Conservation (phyloP, 2,888 invertebrate species). For the Drosophila quinaria region DNA sequence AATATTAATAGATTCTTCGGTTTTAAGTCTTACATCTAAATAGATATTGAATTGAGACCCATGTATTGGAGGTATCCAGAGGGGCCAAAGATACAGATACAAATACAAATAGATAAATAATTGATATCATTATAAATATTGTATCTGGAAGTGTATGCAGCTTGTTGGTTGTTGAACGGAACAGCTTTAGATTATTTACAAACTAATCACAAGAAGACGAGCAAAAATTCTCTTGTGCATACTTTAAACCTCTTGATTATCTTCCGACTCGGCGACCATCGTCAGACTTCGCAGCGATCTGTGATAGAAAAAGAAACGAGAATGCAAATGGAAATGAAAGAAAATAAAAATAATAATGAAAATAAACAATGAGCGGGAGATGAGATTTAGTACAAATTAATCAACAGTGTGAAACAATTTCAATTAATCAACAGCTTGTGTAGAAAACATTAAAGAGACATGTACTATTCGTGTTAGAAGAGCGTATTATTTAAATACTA, state of each 20-base stretch:
- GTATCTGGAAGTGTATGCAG: conserved; percentile 30
- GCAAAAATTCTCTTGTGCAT: conserved; percentile 53
- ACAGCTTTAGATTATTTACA: conserved; percentile 69
- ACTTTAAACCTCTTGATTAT: conserved; percentile 73
- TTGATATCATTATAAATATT: neutral
- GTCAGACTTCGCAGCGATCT: conserved; percentile 85
- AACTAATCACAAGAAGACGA: conserved; percentile 74
- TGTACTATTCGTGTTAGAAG: conserved; percentile 46
- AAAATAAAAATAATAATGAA: neutral
- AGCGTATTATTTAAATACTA: conserved; percentile 3
- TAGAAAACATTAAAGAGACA: conserved; percentile 23
- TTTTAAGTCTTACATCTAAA: conserved; percentile 45
- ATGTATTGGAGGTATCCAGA: conserved; percentile 19
- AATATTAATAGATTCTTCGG: conserved; percentile 50
- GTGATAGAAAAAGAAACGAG: conserved; percentile 5
- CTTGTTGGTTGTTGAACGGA: conserved; percentile 43
- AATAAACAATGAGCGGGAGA: neutral
- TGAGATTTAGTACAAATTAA: conserved; percentile 13
- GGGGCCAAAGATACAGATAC: conserved; percentile 21
- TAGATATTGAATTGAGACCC: conserved; percentile 43
- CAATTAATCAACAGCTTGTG: conserved; percentile 22
- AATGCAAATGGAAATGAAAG: neutral
- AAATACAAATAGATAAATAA: neutral
- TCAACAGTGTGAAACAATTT: conserved; percentile 14
- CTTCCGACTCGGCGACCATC: conserved; percentile 80